Base-by-base conservation (phyloP, 1,140 invertebrate genomes). In the Aphelinus certus region DNA sequence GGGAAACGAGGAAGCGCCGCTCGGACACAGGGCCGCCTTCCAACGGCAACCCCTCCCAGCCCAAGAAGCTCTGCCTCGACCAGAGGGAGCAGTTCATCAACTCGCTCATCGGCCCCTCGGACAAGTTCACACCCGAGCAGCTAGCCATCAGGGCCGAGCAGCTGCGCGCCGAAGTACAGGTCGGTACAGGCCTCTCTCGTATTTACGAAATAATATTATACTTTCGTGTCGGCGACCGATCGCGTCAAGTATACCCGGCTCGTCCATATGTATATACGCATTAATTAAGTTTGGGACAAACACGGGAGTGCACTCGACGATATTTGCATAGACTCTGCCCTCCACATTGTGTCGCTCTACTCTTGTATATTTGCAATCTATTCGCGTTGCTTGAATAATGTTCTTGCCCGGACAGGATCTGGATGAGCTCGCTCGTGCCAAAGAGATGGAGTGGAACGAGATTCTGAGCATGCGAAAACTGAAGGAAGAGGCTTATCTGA, bases 401-500 rank as follows among this genome's bases (percentile, higher is more conserved):
- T 1, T 62, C 9, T 81, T 82, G 85, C 43, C 7, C 26, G 26
- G 0, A 2, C 87, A 92, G 81, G 91, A 91, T 1, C 84, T 95
- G 62, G 88, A 91, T 62, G 91, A 93, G 76, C 80, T 94, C 9
- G 90, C 93, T 1, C 90, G 91, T 78, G 91, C 92, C 79, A 95
- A 95, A 83, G 94, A 95, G 88, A 90, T 92, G 76, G 94, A 96
- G 85, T 95, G 94, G 94, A 95, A 95, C 80, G 92, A 93, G 62
- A 92, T 96, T 48, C 81, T 95, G 5, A 91, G 93, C 80, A 86
- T 94, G 77, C 93, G 93, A 80, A 95, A 95, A 82, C 88, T 95
- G 0, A 95, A 95, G 86, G 94, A 96, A 82, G 93, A 95, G 81
- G 91, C 94, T 10, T 87, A 94, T 66, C 84, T 93, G 10, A 84